phyloP scores from a whole-genome alignment of 2,888 invertebrate species.

The Caenorhabditis japonica region DNA sequence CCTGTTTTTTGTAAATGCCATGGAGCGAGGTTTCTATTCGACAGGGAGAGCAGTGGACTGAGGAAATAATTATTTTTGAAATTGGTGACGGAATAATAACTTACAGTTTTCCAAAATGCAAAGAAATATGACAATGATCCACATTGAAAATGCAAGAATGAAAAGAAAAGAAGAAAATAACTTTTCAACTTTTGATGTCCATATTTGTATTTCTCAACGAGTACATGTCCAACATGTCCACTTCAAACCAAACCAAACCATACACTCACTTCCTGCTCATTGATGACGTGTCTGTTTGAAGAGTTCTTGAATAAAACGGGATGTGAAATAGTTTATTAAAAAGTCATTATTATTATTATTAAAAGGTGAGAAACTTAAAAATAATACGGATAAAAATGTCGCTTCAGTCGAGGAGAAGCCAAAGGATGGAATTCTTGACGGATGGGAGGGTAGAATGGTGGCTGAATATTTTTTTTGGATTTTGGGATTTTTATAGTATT shows the following conservation, averaged over 20 bases:
- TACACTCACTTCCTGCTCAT: constrained; percentile 39
- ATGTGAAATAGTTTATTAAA: constrained; percentile 2
- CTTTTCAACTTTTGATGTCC: neutral
- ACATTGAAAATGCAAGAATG: constrained; percentile 21
- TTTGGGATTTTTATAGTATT: no score
- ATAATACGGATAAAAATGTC: no score
- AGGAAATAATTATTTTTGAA: neutral
- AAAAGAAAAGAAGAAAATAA: constrained; percentile 1
- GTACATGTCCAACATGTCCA: constrained; percentile 27
- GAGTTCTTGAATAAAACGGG: constrained; percentile 19
- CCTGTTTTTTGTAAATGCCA: constrained; percentile 57
- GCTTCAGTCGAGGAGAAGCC: constrained; percentile 8
- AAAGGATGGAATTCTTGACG: constrained; percentile 13
- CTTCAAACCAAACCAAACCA: no score
- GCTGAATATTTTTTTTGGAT: no score
- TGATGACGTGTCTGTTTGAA: constrained; percentile 36
- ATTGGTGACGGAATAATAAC: neutral
- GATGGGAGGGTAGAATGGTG: constrained; percentile 7
- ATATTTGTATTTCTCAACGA: constrained; percentile 20
- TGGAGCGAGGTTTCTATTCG: constrained; percentile 56
- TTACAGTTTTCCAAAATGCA: constrained; percentile 24
- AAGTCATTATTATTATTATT: constrained; percentile 30
- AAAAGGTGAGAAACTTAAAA: no score
- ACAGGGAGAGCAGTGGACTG: constrained; percentile 38
- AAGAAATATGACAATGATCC: constrained; percentile 26